Evolutionary conservation across 1,140 invertebrate genomes (phyloP).

Genomic region (Carposina sasakii): DNA sequence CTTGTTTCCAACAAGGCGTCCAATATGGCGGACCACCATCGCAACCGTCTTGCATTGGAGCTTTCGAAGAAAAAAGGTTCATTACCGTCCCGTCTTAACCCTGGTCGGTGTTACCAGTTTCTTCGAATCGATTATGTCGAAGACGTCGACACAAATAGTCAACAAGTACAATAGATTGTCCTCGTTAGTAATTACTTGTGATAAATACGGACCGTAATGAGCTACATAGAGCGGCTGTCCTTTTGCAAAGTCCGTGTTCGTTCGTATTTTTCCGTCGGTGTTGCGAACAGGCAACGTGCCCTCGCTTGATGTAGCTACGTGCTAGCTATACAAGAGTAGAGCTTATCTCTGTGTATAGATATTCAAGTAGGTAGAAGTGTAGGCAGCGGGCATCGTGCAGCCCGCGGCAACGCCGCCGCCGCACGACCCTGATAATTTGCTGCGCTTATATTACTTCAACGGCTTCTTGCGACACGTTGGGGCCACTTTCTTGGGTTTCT

Average conservation of each 20-base stretch:
- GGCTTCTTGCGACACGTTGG: conserved; percentile 62
- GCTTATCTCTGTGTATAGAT: conserved; percentile 15
- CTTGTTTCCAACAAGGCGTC: conserved; percentile 57
- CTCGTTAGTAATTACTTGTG: no score
- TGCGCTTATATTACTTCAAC: conserved; percentile 66
- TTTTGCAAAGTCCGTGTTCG: conserved; percentile 38
- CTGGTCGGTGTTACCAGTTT: no score
- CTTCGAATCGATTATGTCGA: no score
- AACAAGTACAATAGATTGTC: not conserved
- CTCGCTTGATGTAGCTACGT: conserved; percentile 40
- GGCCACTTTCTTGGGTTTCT: conserved; percentile 51
- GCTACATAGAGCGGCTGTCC: conserved; percentile 35
- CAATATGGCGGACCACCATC: conserved; percentile 51
- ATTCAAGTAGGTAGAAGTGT: conserved; percentile 38
- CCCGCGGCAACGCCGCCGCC: conserved; percentile 44
- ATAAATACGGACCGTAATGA: not conserved
- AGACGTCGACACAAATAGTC: not conserved
- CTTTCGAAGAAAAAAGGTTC: no score
- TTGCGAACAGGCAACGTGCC: conserved; percentile 32
- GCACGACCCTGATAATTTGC: conserved; percentile 66
- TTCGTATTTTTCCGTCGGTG: conserved; percentile 55
- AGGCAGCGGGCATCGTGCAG: conserved; percentile 45
- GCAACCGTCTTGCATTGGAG: conserved; percentile 10
- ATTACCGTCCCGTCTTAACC: no score
- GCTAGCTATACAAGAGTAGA: conserved; percentile 17